Conservation (phyloP, 2,113 vertebrate genomes). For the Physeter macrocephalus region DNA sequence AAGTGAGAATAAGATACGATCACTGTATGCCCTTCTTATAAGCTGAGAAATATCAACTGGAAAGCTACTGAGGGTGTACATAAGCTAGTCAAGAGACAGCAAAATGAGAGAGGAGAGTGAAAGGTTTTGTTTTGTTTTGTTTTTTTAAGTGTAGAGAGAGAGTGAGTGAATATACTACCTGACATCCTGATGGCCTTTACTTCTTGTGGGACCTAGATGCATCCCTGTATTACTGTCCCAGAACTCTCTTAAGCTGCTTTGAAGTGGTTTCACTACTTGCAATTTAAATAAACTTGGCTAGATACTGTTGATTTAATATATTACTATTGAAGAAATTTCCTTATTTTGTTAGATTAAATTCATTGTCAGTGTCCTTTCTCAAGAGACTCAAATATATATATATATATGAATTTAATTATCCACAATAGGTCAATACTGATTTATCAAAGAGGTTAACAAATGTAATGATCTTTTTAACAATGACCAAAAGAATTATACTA, state of each 20-base stretch:
- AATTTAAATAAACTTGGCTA: not conserved
- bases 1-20: not conserved
- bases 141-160: not conserved
- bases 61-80: not conserved
- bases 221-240: not conserved
- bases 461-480: not conserved
- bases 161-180: not conserved
- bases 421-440: not conserved
- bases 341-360: conserved; percentile 6
- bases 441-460: not conserved
- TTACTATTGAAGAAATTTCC: not conserved
- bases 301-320: not conserved
- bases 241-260: not conserved
- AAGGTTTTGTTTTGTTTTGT: not conserved
- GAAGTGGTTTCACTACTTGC: not conserved
- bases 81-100: not conserved
- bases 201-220: not conserved
- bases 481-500: not conserved
- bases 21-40: not conserved
- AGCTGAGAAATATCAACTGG: not conserved
- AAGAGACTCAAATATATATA: not conserved
- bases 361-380: not conserved
- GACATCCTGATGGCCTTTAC: not conserved
- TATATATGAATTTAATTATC: not conserved
- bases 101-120: not conserved